Evolutionary conservation across 1,140 invertebrate species (phyloP), one percentile per base, ranked within the genome.

Genomic region (Acromyrmex charruanus): DNA sequence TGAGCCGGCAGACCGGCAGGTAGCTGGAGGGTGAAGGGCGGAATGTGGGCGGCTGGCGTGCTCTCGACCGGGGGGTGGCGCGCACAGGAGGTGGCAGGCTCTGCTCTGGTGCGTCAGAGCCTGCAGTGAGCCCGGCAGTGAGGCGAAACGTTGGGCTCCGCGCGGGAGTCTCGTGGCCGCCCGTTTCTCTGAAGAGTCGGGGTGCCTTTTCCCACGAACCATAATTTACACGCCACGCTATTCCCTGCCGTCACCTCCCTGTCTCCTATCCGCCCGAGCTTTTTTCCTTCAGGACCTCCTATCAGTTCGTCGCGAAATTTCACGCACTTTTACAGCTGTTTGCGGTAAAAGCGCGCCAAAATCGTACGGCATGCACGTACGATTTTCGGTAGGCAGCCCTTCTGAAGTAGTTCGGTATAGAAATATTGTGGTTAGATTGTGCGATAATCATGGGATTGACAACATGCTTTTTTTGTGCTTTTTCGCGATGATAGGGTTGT

Each of bases 71-170:
- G 89, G 84, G 84, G 88, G 91, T 88, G 89, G 77, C 86, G 91
- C 85, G 92, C 87, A 90, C 92, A 93, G 91, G 93, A 91, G 91
- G 86, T 69, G 90, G 89, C 90, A 92, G 92, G 93, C 92, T 84
- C 69, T 74, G 68, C 80, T 69, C 39, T 93, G 94, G 94, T 94
- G 94, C 94, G 94, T 94, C 94, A 94, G 92, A 92, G 92, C 90
- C 94, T 95, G 94, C 94, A 94, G 94, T 94, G 94, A 94, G 94
- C 94, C 94, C 94, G 92, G 94, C 94, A 94, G 94, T 94, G 94
- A 94, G 94, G 93, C 93, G 93, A 94, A 93, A 94, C 94, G 93
- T 94, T 94, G 92, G 92, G 92, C 93, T 94, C 93, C 93, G 94
- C 93, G 93, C 94, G 94, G 94, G 93, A 94, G 93, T 94, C 93